These are phyloP conservation scores for Zapornia atra DNA, from an alignment of 2,113 vertebrate genomes.

Conservation along the genomic window DNA sequence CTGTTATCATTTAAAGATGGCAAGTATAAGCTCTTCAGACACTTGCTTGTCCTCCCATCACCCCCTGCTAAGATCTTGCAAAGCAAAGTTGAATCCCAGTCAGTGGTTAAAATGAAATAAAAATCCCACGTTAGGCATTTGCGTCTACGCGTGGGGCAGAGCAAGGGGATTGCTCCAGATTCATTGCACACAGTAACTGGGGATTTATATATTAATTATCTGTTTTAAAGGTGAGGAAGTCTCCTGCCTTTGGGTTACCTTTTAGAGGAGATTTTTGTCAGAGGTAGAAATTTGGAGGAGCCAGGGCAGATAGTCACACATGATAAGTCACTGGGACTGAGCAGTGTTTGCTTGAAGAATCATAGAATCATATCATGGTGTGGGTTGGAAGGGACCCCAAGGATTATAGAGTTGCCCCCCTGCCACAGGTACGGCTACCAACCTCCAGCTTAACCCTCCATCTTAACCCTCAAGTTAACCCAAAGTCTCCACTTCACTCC, in stretches of 20 bases:
- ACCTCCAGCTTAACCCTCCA: too few species aligned
- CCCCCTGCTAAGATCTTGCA: background rate
- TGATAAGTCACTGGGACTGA: background rate
- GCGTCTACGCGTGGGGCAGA: background rate
- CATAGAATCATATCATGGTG: too few species aligned
- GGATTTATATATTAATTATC: background rate
- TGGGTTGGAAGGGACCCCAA: too few species aligned
- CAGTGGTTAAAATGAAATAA: background rate
- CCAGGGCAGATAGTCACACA: background rate
- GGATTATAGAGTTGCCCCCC: too few species aligned
- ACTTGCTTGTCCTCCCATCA: background rate
- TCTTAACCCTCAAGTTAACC: too few species aligned
- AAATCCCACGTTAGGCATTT: background rate
- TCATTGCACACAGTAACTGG: background rate
- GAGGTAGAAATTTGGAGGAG: background rate
- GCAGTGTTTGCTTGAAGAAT: background rate
- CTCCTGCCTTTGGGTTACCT: background rate
- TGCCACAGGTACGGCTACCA: too few species aligned
- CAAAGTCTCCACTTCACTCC: too few species aligned
- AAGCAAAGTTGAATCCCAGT: background rate
- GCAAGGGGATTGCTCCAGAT: background rate
- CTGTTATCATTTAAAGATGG: background rate
- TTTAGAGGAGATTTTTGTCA: background rate
- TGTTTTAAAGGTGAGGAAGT: background rate
- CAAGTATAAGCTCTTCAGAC: background rate